A percentile compares a stretch with the other conserved stretches of the same genome.
phyloP scores from a whole-genome alignment of 2,888 invertebrate species.

The Trypoxylon attenuatum region DNA sequence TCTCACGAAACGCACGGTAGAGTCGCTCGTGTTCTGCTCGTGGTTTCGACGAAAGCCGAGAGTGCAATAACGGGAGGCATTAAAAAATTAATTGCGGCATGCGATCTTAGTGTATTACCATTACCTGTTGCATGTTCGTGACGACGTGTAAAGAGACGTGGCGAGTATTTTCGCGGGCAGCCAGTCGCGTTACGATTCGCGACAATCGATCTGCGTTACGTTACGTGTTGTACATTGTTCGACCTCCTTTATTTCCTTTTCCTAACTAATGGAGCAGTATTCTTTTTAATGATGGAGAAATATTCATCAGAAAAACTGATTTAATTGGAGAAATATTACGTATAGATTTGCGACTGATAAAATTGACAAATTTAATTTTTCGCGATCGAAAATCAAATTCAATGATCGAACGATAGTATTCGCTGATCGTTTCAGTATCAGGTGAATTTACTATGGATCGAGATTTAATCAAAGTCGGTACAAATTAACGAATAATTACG shows the following conservation, averaged over 20 bases:
- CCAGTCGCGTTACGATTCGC: constrained; percentile 11
- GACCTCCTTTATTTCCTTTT: no score
- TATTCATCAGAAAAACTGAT: no score
- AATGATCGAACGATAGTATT: no score
- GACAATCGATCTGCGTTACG: constrained; percentile 23
- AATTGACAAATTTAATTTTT: no score
- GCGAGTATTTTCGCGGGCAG: constrained; percentile 21
- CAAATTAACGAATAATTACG: constrained; percentile 38
- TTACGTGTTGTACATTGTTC: no score
- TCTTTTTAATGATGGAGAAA: no score
- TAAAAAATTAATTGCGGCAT: constrained; percentile 61
- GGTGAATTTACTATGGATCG: constrained; percentile 12
- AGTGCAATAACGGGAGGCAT: constrained; percentile 9
- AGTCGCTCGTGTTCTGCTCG: neutral
- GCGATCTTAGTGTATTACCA: constrained; percentile 60
- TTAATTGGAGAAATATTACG: no score
- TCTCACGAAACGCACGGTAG: neutral
- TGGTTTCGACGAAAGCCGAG: constrained; percentile 7
- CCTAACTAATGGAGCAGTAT: no score
- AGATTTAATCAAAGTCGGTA: constrained; percentile 17
- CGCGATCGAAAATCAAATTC: no score
- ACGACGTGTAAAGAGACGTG: constrained; percentile 41
- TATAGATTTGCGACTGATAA: no score
- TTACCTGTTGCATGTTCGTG: constrained; percentile 65
- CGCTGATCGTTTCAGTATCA: neutral